phyloP scores from a whole-genome alignment of 2,888 invertebrate species.

The Drosophila recens region DNA sequence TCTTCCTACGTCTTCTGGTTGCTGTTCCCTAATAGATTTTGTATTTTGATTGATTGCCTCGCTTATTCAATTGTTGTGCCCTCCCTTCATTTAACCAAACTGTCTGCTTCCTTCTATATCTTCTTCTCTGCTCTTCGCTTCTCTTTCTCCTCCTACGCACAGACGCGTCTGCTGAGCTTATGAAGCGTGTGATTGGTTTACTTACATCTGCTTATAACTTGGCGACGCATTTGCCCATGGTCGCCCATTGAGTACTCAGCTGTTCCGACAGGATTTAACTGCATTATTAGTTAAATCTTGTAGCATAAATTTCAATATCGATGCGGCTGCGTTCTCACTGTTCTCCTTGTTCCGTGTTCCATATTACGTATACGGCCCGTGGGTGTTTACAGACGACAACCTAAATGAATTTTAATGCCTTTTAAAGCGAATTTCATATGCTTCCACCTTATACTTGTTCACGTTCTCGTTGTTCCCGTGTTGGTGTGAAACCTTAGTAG shows the following conservation, averaged over 20 bases:
- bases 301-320: slow-evolving; percentile 80
- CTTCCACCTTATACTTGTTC: slow-evolving; percentile 36
- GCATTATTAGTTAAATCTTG: slow-evolving; percentile 77
- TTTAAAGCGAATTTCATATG: slow-evolving; percentile 70
- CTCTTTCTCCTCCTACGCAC: slow-evolving; percentile 1
- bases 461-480: slow-evolving; percentile 20
- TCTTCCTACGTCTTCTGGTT: slow-evolving; percentile 25
- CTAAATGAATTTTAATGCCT: slow-evolving; percentile 78
- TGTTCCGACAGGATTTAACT: slow-evolving; percentile 72
- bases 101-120: slow-evolving; percentile 9
- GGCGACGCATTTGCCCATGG: slow-evolving; percentile 20
- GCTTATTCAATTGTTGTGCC: slow-evolving; percentile 77
- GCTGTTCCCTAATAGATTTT: slow-evolving; percentile 74
- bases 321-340: slow-evolving; percentile 41
- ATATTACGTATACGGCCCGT: slow-evolving; percentile 25
- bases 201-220: slow-evolving; percentile 66
- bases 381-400: slow-evolving; percentile 48
- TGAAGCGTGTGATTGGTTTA: slow-evolving; percentile 81
- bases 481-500: slow-evolving; percentile 63
- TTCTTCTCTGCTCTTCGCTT: background rate
- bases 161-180: slow-evolving; percentile 71
- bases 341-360: background rate
- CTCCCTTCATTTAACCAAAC: slow-evolving; percentile 16
- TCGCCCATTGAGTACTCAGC: slow-evolving; percentile 21
- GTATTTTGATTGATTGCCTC: slow-evolving; percentile 81